Conservation (phyloP, 1,140 invertebrate species). For the Drosophila insularis region DNA sequence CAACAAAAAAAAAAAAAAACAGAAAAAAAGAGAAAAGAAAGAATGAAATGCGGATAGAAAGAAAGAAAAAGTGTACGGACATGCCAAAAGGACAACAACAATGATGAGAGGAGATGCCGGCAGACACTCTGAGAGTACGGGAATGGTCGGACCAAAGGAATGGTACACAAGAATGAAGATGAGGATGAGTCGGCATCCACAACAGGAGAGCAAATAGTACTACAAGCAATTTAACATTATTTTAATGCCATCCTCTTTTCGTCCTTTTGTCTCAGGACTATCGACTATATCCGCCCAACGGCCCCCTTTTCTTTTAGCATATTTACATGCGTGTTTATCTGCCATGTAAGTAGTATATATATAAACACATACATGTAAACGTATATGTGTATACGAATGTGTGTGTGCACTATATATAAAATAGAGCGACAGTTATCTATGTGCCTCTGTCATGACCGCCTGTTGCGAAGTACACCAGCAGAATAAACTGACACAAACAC, state of each 20-base stretch:
- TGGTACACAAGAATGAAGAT: not conserved
- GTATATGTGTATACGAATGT: conserved; percentile 1
- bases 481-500: not conserved
- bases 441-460: conserved; percentile 54
- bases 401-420: conserved; percentile 42
- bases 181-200: not conserved
- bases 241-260: conserved; percentile 56
- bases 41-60: conserved; percentile 13
- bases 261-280: conserved; percentile 48
- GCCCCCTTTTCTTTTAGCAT: conserved; percentile 14
- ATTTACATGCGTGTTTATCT: conserved; percentile 70
- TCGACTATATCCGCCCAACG: not conserved
- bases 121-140: conserved; percentile 34
- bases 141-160: conserved; percentile 3
- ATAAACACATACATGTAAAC: not conserved
- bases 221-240: conserved; percentile 70
- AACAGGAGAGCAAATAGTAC: conserved; percentile 44
- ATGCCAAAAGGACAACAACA: conserved; percentile 53
- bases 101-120: conserved; percentile 40
- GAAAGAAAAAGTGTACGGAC: conserved; percentile 32
- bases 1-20: conserved; percentile 25
- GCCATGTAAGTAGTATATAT: conserved; percentile 51
- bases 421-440: conserved; percentile 66
- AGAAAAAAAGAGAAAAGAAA: not conserved
- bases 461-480: conserved; percentile 42